Base-by-base conservation (phyloP, 2,113 vertebrate species). In the Myxocyprinus asiaticus region DNA sequence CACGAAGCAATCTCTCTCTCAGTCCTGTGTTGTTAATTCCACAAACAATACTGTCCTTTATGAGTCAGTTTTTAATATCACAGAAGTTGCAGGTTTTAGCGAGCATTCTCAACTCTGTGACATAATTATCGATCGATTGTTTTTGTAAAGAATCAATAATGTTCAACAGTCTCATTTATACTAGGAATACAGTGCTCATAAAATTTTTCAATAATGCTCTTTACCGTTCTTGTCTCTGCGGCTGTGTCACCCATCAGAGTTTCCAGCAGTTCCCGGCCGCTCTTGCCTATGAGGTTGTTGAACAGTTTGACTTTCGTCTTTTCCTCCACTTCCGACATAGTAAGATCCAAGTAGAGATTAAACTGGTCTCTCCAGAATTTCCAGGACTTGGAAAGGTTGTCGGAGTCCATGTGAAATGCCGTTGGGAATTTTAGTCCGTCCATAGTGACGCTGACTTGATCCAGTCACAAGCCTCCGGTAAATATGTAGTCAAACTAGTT, bases 61-160 rank as follows among this genome's bases (percentile, higher is more conserved):
- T 80, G 17, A 82, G 69, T 6, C 15, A 78, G 63, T 79, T 68
- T 74, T 17, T 80, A n/a, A 66, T n/a, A 10, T 44, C 51, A 22
- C 69, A 58, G 50, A 80, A 83, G 15, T 83, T 83, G 42, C 82
- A 71, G 47, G 64, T 83, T 55, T 44, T 68, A 6, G 70, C 71
- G 10, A 82, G 47, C 77, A 76, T 12, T 74, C 14, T 43, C 12
- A 79, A 50, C 4, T 75, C 70, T 0, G 43, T 80, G 45, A 77
- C 58, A 11, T 83, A 80, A 22, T 65, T 58, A 67, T 77, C 59
- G 7, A 64, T 77, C 17, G 3, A 66, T 55, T 71, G 56, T 65
- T 33, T 5, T 71, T 3, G 59, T 42, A 61, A 71, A 77, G 11
- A 82, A 82, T 45, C 56, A 5, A 55, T 77, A 77, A 8, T 9